A percentile compares a stretch with the other conserved stretches of the same genome.
Evolutionary conservation across 2,888 invertebrate genomes (phyloP).

Genomic region (Smittia aterrima): DNA sequence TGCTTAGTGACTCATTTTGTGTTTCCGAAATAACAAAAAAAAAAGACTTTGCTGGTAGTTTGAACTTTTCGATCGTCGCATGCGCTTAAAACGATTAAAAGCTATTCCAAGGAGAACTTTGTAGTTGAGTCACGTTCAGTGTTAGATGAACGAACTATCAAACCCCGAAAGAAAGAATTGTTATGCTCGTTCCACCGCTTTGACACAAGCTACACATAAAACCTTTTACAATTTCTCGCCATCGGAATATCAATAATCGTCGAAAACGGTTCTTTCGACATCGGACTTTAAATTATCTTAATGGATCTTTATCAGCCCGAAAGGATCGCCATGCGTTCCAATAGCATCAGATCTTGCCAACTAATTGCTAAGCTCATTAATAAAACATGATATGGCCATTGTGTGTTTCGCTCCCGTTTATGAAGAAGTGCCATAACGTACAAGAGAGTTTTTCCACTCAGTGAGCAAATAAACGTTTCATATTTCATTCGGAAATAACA

Average conservation of each 20-base stretch:
- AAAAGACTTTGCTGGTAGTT: not conserved
- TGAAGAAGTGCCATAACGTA: conserved; percentile 39
- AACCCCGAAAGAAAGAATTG: conserved; percentile 5
- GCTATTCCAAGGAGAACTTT: not conserved
- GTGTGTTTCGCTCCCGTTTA: conserved; percentile 3
- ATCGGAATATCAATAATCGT: conserved; percentile 31
- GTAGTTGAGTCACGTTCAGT: not conserved
- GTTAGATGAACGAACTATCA: not conserved
- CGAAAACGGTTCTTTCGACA: conserved; percentile 29
- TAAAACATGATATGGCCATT: conserved; percentile 39
- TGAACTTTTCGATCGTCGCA: not conserved
- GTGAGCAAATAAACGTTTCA: conserved; percentile 36
- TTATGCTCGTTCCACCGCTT: conserved; percentile 29
- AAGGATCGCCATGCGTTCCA: not conserved
- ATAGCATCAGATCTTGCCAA: not conserved
- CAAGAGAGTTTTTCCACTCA: conserved; percentile 41
- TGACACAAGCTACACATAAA: conserved; percentile 41
- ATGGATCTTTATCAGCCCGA: not conserved
- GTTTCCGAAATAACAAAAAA: too few relatives aligned
- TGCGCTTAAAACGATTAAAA: not conserved
- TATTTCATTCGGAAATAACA: conserved; percentile 30
- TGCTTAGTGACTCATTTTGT: not conserved
- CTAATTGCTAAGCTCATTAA: conserved; percentile 40
- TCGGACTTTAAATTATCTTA: conserved; percentile 1
- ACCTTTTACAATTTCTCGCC: not conserved